These are phyloP conservation scores for Hetaerina titia DNA, from an alignment of 2,888 invertebrate genomes.

Conservation along the genomic window DNA sequence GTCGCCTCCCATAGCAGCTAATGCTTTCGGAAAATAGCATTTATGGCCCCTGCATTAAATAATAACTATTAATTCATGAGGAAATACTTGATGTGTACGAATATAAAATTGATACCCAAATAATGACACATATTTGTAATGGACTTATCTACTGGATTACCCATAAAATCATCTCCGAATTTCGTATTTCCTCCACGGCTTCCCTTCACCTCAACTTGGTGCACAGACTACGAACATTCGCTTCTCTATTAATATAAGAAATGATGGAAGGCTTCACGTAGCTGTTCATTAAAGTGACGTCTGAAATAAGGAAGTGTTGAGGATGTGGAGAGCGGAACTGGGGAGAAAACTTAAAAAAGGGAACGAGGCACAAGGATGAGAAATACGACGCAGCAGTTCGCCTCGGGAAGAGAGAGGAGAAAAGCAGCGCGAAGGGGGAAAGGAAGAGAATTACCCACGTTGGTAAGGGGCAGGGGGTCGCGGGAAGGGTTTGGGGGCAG, in stretches of 20 bases:
- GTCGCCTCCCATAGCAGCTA: too few species aligned
- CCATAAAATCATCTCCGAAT: neutral
- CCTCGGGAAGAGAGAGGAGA: neutral
- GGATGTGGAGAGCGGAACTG: neutral
- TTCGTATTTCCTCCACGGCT: neutral
- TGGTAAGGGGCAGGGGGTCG: neutral
- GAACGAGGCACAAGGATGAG: neutral
- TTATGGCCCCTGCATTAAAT: too few species aligned
- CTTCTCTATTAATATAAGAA: neutral
- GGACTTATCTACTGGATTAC: neutral
- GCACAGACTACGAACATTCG: neutral
- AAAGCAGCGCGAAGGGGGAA: neutral
- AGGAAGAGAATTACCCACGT: neutral
- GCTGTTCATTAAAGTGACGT: conserved; percentile 31
- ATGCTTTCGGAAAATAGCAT: too few species aligned
- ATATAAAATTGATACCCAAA: neutral
- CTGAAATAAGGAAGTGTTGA: conserved; percentile 32
- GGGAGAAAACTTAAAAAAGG: neutral
- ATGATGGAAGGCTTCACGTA: conserved; percentile 13
- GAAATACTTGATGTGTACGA: too few species aligned
- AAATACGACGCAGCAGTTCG: neutral
- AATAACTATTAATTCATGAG: too few species aligned
- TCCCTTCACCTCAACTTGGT: neutral
- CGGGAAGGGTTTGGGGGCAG: neutral
- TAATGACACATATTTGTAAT: neutral